These are phyloP conservation scores for Zonotrichia albicollis DNA, from an alignment of 2,797 vertebrate genomes.

Conservation along the genomic window DNA sequence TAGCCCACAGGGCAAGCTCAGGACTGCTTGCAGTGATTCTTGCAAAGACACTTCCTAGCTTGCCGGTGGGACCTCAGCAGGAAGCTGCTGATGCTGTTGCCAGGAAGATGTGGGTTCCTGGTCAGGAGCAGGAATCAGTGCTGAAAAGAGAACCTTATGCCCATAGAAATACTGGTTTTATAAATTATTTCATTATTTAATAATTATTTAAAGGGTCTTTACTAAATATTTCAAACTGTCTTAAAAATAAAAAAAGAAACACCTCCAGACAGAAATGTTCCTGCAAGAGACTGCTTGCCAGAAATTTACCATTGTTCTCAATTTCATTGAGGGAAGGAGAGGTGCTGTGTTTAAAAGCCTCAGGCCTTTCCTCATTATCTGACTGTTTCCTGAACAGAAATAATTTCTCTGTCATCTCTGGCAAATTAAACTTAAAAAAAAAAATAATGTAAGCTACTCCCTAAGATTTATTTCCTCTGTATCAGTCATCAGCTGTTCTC, in stretches of 20 bases:
- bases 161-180: not conserved
- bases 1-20: not conserved
- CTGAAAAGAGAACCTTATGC: not conserved
- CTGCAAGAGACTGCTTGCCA: not conserved
- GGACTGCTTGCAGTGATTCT: not conserved
- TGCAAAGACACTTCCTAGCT: not conserved
- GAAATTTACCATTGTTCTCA: not conserved
- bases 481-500: not conserved
- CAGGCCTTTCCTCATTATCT: not conserved
- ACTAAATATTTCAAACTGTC: not conserved
- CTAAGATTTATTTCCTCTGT: not conserved
- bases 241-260: not conserved
- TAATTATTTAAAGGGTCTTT: not conserved
- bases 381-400: conserved; percentile 16
- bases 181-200: not conserved
- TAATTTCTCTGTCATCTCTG: not conserved
- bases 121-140: not conserved
- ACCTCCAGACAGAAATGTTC: not conserved
- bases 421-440: not conserved
- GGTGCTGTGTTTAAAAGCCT: not conserved
- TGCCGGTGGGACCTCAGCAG: not conserved
- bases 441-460: not conserved
- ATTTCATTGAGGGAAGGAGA: not conserved
- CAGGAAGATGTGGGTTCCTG: not conserved
- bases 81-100: not conserved